Percentiles rank a stretch among this genome's conserved stretches.
These are phyloP conservation scores for Actinia equina DNA, from an alignment of 64 coral and sea anemone genomes.

Conservation along the genomic window DNA sequence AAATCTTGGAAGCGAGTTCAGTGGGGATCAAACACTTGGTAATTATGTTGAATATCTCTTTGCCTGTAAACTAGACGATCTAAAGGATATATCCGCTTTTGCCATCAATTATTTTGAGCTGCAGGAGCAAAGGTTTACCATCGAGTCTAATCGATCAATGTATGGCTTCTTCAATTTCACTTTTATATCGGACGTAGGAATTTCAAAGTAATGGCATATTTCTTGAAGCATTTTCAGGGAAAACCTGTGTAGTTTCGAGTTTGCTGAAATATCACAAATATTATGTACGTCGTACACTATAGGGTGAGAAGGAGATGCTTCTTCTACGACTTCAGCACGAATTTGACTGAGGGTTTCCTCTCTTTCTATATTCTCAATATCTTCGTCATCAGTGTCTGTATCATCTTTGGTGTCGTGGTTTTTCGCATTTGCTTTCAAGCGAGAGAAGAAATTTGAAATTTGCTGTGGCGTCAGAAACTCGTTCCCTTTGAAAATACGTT, in stretches of 20 bases:
- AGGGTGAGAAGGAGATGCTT: slow-evolving; percentile 12
- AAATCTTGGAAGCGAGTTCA: no score
- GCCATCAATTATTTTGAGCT: not conserved
- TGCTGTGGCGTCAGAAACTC: slow-evolving; percentile 44
- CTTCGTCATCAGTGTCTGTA: slow-evolving; percentile 13
- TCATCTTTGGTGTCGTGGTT: not conserved
- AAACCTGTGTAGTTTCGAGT: slow-evolving; percentile 22
- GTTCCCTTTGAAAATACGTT: slow-evolving; percentile 22
- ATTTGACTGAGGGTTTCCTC: not conserved
- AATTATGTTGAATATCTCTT: no score
- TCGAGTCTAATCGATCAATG: slow-evolving; percentile 17
- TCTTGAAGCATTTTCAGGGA: slow-evolving; percentile 18
- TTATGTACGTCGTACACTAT: slow-evolving; percentile 32
- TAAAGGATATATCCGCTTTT: no score
- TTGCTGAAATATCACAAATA: slow-evolving; percentile 33
- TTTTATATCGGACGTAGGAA: slow-evolving; percentile 4
- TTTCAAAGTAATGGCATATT: slow-evolving; percentile 26
- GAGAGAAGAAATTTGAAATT: slow-evolving; percentile 36
- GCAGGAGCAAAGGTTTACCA: not conserved
- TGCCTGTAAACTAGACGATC: no score
- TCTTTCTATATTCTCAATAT: slow-evolving; percentile 26
- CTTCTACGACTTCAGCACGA: not conserved
- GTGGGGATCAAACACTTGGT: no score
- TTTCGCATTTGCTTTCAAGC: not conserved
- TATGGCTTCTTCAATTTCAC: slow-evolving; percentile 26